Conservation (phyloP, 2,113 vertebrate genomes). For the Blennius ocellaris region DNA sequence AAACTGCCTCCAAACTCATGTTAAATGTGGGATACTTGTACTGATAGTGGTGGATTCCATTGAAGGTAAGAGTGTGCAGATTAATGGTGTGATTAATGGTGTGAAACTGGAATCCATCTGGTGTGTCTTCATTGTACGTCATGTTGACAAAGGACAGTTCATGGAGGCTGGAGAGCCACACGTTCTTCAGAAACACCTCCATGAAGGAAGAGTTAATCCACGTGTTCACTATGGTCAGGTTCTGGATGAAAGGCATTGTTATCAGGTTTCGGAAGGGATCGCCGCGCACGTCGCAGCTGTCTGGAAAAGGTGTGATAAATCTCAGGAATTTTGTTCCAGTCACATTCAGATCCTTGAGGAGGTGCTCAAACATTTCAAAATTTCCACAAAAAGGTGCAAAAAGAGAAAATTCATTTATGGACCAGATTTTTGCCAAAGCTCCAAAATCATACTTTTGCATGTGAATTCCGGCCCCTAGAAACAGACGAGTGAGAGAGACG, state of each 20-base stretch:
- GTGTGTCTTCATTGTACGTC: constrained; percentile 74
- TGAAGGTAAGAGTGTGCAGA: constrained; percentile 56
- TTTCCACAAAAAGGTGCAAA: constrained; percentile 64
- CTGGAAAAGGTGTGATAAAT: constrained; percentile 61
- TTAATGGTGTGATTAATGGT: constrained; percentile 48
- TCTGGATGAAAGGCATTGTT: constrained; percentile 55
- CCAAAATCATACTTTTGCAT: constrained; percentile 65
- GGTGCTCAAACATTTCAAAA: constrained; percentile 48
- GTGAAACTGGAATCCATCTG: constrained; percentile 62
- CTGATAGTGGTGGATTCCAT: constrained; percentile 66
- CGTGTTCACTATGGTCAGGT: constrained; percentile 64
- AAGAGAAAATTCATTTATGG: constrained; percentile 58
- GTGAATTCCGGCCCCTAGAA: constrained; percentile 48
- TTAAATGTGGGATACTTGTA: constrained; percentile 71
- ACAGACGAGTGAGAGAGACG: constrained; percentile 51
- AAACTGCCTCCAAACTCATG: constrained; percentile 45
- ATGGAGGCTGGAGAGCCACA: constrained; percentile 58
- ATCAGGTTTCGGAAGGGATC: constrained; percentile 62
- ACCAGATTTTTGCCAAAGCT: constrained; percentile 62
- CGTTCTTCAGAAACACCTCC: constrained; percentile 51
- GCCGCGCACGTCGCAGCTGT: constrained; percentile 48
- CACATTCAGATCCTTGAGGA: constrained; percentile 67
- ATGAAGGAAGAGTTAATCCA: constrained; percentile 73
- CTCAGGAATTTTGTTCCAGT: constrained; percentile 35
- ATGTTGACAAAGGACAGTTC: constrained; percentile 69